Conservation (phyloP, 2,888 invertebrate species). For the Lysandra bellargus region DNA sequence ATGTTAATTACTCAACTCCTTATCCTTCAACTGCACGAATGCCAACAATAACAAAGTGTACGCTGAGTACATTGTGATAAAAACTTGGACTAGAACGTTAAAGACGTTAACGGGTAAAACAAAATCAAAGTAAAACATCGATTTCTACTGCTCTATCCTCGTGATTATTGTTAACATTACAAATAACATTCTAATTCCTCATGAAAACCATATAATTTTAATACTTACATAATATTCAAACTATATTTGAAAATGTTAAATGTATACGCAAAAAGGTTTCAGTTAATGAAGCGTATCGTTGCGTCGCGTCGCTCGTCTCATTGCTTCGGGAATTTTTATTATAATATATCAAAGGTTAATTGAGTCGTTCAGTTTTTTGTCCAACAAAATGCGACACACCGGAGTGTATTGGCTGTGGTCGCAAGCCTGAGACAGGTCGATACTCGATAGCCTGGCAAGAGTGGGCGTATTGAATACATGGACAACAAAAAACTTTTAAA, state of each 20-base stretch:
- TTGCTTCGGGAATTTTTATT: slow-evolving; percentile 23
- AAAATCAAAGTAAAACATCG: background rate
- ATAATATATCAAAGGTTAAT: slow-evolving; percentile 27
- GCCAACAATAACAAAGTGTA: slow-evolving; percentile 31
- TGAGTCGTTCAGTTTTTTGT: slow-evolving; percentile 15
- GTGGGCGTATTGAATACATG: slow-evolving; percentile 22
- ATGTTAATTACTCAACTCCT: slow-evolving; percentile 38
- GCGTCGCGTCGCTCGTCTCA: slow-evolving; percentile 14
- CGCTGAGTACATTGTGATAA: slow-evolving; percentile 1
- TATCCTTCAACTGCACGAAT: slow-evolving; percentile 37
- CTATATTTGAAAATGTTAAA: slow-evolving; percentile 10
- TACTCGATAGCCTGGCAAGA: slow-evolving; percentile 11
- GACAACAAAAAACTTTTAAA: slow-evolving; percentile 12
- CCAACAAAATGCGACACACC: slow-evolving; percentile 1
- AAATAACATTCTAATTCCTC: background rate
- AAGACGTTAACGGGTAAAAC: background rate
- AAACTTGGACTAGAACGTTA: slow-evolving; percentile 2
- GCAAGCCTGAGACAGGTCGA: slow-evolving; percentile 13
- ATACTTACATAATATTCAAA: background rate
- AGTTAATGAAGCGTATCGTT: slow-evolving; percentile 1
- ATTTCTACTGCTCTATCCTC: background rate
- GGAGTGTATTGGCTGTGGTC: slow-evolving; percentile 8
- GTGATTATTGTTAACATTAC: background rate
- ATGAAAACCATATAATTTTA: background rate
- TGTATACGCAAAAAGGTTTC: background rate